Evolutionary conservation across 2,797 vertebrate species (phyloP), one percentile per base, ranked within the genome.

Genomic region (Denticeps clupeoides): DNA sequence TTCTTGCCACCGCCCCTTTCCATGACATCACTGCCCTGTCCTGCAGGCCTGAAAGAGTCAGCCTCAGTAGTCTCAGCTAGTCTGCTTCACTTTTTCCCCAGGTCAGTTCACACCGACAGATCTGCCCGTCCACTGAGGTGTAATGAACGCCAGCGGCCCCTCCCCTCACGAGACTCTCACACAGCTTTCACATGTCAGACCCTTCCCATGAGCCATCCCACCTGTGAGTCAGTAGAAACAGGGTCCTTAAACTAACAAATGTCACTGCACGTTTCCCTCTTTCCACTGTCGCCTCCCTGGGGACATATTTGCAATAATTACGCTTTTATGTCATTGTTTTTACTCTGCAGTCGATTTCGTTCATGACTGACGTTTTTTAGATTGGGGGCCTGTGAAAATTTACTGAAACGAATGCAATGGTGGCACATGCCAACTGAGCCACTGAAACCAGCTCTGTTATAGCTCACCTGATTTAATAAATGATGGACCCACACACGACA

Each of bases 31-130:
- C n/a, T n/a, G n/a, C n/a, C n/a, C n/a, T n/a, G n/a, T n/a, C n/a
- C n/a, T n/a, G n/a, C n/a, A n/a, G n/a, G n/a, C n/a, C n/a, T n/a
- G n/a, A n/a, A n/a, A n/a, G 64, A 67, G 55, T 63, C 60, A 60
- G 60, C 52, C 55, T 60, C 53, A 45, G 58, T 61, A 63, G 63
- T 63, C 55, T 63, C 58, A 55, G n/a, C n/a, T n/a, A n/a, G 46
- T 11, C 57, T 51, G 47, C 37, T 47, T 63, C 55, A 63, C 42
- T 23, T 53, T 67, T 67, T 67, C 61, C n/a, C n/a, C 64, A 53
- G 55, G 25, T 32, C 32, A 19, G 32, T 32, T 51, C 45, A 47
- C 40, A n/a, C 53, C 61, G 9, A 9, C 37, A 41, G 56, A 59
- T 58, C 64, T 52, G 48, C 37, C 46, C 43, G 12, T 60, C 52